phyloP scores from a whole-genome alignment of 2,888 invertebrate genomes.

The Myathropa florea region DNA sequence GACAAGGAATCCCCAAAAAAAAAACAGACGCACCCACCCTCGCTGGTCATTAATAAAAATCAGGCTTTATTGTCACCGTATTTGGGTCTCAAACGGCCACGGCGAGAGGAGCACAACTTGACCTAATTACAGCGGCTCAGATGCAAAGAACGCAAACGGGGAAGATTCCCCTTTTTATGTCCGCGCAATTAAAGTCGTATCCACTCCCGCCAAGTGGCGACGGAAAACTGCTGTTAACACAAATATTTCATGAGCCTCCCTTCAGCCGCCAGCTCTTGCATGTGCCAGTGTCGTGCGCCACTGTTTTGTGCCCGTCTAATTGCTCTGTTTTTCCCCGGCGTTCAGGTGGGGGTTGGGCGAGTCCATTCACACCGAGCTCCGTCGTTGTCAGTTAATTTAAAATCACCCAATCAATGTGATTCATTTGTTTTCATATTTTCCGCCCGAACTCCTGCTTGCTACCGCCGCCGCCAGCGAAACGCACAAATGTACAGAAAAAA shows the following conservation, averaged over 20 bases:
- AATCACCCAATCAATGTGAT: constrained; percentile 23
- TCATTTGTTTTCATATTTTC: constrained; percentile 29
- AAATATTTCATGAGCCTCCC: background rate
- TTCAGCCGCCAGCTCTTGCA: background rate
- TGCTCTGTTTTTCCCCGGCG: background rate
- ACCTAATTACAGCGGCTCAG: background rate
- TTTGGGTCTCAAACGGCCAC: background rate
- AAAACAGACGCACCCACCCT: background rate
- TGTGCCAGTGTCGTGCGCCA: too few species aligned
- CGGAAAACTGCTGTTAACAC: background rate
- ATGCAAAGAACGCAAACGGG: background rate
- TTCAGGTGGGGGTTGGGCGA: background rate
- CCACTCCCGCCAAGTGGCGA: background rate
- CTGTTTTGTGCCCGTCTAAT: background rate
- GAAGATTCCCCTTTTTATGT: background rate
- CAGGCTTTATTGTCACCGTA: background rate
- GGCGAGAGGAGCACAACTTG: background rate
- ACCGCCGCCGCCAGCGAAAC: background rate
- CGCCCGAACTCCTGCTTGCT: constrained; percentile 3
- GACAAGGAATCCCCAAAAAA: background rate
- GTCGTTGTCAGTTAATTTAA: constrained; percentile 12
- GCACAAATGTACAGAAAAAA: background rate
- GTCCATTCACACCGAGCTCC: background rate
- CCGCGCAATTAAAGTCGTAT: background rate
- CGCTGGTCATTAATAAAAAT: background rate